phyloP scores from a whole-genome alignment of 2,113 vertebrate species.

The Grantiella picta region DNA sequence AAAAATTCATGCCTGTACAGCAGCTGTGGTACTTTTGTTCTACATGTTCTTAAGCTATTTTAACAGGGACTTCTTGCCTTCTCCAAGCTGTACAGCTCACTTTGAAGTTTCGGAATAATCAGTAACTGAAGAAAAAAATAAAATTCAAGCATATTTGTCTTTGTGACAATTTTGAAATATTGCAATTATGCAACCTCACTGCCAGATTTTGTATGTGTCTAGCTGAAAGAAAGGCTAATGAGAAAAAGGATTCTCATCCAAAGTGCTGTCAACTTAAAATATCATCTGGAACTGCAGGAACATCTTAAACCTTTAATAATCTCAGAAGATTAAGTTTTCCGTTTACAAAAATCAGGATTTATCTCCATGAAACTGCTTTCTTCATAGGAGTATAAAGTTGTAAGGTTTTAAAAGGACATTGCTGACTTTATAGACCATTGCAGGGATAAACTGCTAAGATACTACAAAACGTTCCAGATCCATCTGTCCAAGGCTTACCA shows the following conservation, averaged over 20 bases:
- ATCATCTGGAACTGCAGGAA: neutral
- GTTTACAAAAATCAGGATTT: neutral
- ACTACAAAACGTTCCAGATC: neutral
- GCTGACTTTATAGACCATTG: neutral
- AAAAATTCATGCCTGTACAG: neutral
- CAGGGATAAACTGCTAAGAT: neutral
- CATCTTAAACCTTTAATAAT: slow-evolving; percentile 26
- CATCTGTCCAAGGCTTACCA: neutral
- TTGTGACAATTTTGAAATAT: neutral
- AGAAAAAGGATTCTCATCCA: slow-evolving; percentile 18
- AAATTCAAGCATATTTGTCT: neutral
- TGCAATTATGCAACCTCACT: neutral
- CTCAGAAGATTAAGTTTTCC: neutral
- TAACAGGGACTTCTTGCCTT: neutral
- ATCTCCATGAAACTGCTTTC: neutral
- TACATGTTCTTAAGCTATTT: neutral
- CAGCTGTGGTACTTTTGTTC: neutral
- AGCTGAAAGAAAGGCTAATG: slow-evolving; percentile 13
- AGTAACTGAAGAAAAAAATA: neutral
- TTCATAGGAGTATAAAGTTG: neutral
- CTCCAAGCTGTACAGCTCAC: neutral
- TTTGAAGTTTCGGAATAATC: neutral
- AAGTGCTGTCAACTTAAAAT: slow-evolving; percentile 35
- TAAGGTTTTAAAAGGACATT: neutral
- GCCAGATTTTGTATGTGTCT: neutral